Evolutionary conservation across 1,140 invertebrate species (phyloP), one percentile per base, ranked within the genome.

Genomic region (Parapsyche elsis): DNA sequence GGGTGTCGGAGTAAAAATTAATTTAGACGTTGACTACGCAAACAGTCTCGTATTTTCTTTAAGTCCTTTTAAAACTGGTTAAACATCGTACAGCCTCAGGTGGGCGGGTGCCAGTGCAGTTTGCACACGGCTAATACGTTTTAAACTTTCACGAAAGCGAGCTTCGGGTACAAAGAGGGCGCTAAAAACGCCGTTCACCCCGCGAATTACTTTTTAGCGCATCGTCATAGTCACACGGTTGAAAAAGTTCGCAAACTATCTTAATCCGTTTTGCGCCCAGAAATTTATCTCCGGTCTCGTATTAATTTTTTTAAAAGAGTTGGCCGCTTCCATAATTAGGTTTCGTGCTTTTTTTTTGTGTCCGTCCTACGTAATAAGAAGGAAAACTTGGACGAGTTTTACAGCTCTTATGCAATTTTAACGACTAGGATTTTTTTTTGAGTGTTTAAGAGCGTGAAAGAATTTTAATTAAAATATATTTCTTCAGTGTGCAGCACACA

Each of bases 161-260:
- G 30, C 30, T 38, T 38, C 30, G 30, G 30, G 2, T 38, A 38
- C 30, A 38, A 38, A 53, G 16, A 53, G 49, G 49, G 16, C 49
- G 49, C 49, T 12, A 53, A 53, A 53, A 53, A 14, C 16, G 49
- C 49, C 49, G 12, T 16, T 53, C 49, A 12, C 64, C 64, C 24
- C 12, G 14, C 19, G 57, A 61, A 24, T 67, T 67, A 26, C 64
- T 26, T 67, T 67, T 67, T 67, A 12, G 64, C 57, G 57, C 64
- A 23, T 67, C 23, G 23, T 26, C 24, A 67, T 67, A 61, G 57
- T 61, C 57, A 21, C 57, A 14, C 49, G 12, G 49, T 53, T 61
- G 57, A 61, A 67, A 67, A 67, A 67, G 64, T 67, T 67, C 64
- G 14, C 21, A 24, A 67, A 67, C 64, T 67, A 67, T 67, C 64